These are phyloP conservation scores for Cherax destructor DNA, from an alignment of 1,140 invertebrate species.

Conservation along the genomic window DNA sequence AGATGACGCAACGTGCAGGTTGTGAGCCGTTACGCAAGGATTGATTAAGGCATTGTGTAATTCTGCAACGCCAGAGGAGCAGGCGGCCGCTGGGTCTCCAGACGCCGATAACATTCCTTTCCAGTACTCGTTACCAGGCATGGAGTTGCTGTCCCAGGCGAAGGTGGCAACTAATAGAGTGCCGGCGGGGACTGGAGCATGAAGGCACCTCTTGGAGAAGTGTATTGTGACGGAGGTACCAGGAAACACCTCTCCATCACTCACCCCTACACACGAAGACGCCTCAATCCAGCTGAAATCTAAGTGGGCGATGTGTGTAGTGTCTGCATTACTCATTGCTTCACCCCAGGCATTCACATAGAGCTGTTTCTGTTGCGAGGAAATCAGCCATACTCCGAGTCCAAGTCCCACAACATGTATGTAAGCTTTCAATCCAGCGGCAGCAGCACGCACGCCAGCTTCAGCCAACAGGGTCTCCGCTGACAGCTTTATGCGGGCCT, in stretches of 20 bases:
- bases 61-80: conserved; percentile 79
- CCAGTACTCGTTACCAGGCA: conserved; percentile 76
- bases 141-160: conserved; percentile 82
- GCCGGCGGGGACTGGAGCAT: conserved; percentile 74
- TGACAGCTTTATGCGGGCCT: conserved; percentile 75
- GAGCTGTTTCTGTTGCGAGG: conserved; percentile 75
- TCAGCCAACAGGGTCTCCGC: conserved; percentile 77
- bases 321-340: conserved; percentile 72
- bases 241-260: conserved; percentile 75
- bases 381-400: conserved; percentile 74
- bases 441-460: conserved; percentile 76
- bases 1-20: conserved; percentile 77
- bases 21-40: conserved; percentile 75
- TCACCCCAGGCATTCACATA: conserved; percentile 76
- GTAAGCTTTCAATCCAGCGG: conserved; percentile 76
- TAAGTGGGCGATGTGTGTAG: conserved; percentile 74
- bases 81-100: conserved; percentile 81
- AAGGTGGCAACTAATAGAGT: conserved; percentile 81
- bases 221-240: conserved; percentile 75
- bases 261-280: conserved; percentile 74
- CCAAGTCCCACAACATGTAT: conserved; percentile 77
- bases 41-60: conserved; percentile 80
- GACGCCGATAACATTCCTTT: conserved; percentile 75
- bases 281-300: conserved; percentile 76
- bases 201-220: conserved; percentile 75